Evolutionary conservation across 2,888 invertebrate species (phyloP).

Genomic region (Nipponacmea schrenckii): DNA sequence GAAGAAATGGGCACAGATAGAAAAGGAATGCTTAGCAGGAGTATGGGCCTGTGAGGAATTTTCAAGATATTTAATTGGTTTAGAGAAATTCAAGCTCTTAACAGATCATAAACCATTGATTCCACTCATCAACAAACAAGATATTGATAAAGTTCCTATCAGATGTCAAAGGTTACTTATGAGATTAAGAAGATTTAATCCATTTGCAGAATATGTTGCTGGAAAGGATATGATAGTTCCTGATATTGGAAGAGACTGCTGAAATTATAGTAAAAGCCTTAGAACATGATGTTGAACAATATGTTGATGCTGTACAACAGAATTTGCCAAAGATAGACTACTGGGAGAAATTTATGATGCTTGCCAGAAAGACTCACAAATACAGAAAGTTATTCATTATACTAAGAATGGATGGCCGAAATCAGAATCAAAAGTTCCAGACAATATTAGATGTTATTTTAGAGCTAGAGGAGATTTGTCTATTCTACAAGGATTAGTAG

Average conservation of each 20-base stretch:
- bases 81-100: constrained; percentile 28
- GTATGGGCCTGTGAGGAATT: no score
- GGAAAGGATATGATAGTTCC: constrained; percentile 35
- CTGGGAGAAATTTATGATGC: constrained; percentile 27
- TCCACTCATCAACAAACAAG: constrained; percentile 35
- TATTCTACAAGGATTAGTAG: constrained; percentile 18
- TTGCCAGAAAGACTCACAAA: constrained; percentile 30
- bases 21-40: no score
- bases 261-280: no score
- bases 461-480: constrained; percentile 18
- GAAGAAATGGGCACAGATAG: constrained; percentile 33
- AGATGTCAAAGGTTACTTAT: no score
- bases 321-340: no score
- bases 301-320: no score
- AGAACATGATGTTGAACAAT: no score
- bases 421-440: constrained; percentile 11
- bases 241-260: no score
- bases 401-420: constrained; percentile 30
- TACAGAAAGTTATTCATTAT: constrained; percentile 16
- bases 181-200: constrained; percentile 13
- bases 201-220: constrained; percentile 28
- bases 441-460: constrained; percentile 20
- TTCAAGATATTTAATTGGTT: no score
- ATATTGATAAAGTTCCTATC: constrained; percentile 25
- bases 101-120: constrained; percentile 43